phyloP scores from a whole-genome alignment of 2,888 invertebrate species.

The Antitype chi region DNA sequence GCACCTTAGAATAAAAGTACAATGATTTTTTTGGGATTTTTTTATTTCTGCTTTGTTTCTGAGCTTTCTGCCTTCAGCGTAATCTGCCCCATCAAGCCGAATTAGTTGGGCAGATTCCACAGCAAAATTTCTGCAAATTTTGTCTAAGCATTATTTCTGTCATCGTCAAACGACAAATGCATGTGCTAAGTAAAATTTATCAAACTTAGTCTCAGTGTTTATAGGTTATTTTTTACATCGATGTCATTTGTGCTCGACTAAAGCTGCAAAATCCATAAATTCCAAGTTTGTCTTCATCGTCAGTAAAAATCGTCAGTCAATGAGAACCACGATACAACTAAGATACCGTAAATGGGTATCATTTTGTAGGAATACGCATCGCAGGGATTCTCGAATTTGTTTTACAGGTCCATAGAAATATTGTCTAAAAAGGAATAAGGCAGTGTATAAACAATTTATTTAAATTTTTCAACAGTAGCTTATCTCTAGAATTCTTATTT shows the following conservation, averaged over 20 bases:
- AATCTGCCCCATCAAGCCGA: too few species aligned
- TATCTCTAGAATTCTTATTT: neutral
- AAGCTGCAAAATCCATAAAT: neutral
- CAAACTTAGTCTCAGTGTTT: neutral
- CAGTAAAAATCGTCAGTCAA: neutral
- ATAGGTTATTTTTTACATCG: neutral
- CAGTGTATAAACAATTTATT: neutral
- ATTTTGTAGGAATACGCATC: neutral
- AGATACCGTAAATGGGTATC: neutral
- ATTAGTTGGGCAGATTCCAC: too few species aligned
- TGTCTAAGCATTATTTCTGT: neutral
- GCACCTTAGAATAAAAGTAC: too few species aligned
- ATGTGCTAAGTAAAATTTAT: neutral
- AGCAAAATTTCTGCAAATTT: neutral
- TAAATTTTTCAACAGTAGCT: neutral
- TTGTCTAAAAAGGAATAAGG: neutral
- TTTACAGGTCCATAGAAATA: neutral
- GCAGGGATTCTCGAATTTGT: neutral
- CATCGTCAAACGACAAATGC: neutral
- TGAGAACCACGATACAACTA: neutral
- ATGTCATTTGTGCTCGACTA: neutral
- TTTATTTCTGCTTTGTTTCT: too few species aligned
- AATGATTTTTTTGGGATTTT: too few species aligned
- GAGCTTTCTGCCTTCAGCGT: too few species aligned
- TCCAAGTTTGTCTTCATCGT: neutral